Base-by-base conservation (phyloP, 1,140 invertebrate species). In the Drosophila funebris region DNA sequence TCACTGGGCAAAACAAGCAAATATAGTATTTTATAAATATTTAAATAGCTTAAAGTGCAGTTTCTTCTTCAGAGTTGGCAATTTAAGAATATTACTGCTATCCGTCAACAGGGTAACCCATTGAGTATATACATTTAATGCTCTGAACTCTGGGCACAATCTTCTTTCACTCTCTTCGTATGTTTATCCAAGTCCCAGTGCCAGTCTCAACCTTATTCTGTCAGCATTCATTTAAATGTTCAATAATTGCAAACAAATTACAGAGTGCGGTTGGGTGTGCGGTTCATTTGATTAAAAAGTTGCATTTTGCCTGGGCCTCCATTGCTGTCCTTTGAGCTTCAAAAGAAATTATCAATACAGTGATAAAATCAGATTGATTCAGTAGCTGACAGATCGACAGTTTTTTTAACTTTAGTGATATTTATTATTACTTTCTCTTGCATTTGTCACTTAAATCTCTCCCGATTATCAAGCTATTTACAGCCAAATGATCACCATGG, bases 41-140 rank as follows among this genome's bases (percentile, higher is more conserved):
- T 84, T 84, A 73, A 85, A 76, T 84, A 37, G 54, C 52, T 85
- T 85, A 67, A 81, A 77, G 53, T 80, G 41, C 54, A 58, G 41
- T 44, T 37, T 2, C 54, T 61, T 50, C 16, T 9, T 22, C 27
- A 67, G 61, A 56, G 29, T 3, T 37, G 54, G 27, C 16, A 57
- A 57, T 68, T 67, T 60, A 33, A 76, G 39, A 60, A 52, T 33
- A 73, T 73, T 76, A 60, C 50, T 53, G n/a, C 22, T 16, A n/a
- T n/a, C 36, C 37, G 37, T 57, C 18, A 5, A 14, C 24, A 36
- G 33, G 14, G 22, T 37, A 54, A 43, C n/a, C 61, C 71, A 79
- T 75, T 27, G 48, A 58, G 81, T 62, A 69, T 76, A 73, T 85
- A 80, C 73, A 76, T 80, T 76, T 69, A 73, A 79, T 79, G 71